Percentiles rank a stretch among this genome's conserved stretches.
These are phyloP conservation scores for Lytechinus variegatus DNA, from an alignment of 35 echinoderm and acorn worm species.

Conservation along the genomic window DNA sequence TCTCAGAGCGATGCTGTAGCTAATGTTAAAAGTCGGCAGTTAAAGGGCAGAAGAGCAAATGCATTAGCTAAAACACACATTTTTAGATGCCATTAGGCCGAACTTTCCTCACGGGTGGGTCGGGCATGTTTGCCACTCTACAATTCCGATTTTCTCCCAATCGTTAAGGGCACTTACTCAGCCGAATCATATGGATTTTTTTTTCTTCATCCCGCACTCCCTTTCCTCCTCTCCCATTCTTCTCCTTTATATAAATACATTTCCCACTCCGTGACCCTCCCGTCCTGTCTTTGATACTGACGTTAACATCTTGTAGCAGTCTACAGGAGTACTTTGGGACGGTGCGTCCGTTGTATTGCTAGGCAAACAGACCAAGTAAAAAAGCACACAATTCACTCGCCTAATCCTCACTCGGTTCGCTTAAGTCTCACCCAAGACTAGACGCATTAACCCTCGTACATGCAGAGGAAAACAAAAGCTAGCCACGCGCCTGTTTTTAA, in stretches of 20 bases:
- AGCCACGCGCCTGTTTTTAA: not conserved
- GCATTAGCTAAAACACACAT: conserved; percentile 55
- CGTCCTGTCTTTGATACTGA: not conserved
- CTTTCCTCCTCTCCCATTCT: not conserved
- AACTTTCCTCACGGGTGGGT: conserved; percentile 14
- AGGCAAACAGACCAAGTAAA: conserved; percentile 32
- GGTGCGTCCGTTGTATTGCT: conserved; percentile 23
- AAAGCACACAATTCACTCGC: conserved; percentile 49
- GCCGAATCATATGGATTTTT: not conserved
- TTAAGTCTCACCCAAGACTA: not conserved
- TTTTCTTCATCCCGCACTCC: not conserved
- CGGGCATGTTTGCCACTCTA: conserved; percentile 26
- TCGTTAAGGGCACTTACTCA: not conserved
- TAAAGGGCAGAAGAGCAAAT: conserved; percentile 48
- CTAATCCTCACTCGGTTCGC: conserved; percentile 27
- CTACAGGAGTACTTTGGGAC: conserved; percentile 6
- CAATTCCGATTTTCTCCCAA: conserved; percentile 16
- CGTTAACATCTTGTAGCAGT: conserved; percentile 21
- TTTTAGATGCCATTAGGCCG: conserved; percentile 52
- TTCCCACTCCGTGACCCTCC: not conserved
- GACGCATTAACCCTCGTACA: conserved; percentile 23
- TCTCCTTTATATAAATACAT: not conserved
- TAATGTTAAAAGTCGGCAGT: conserved; percentile 52
- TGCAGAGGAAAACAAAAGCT: conserved; percentile 6
- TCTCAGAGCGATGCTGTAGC: not conserved